Evolutionary conservation across 2,113 vertebrate genomes (phyloP).

Genomic region (Pogona vitticeps): DNA sequence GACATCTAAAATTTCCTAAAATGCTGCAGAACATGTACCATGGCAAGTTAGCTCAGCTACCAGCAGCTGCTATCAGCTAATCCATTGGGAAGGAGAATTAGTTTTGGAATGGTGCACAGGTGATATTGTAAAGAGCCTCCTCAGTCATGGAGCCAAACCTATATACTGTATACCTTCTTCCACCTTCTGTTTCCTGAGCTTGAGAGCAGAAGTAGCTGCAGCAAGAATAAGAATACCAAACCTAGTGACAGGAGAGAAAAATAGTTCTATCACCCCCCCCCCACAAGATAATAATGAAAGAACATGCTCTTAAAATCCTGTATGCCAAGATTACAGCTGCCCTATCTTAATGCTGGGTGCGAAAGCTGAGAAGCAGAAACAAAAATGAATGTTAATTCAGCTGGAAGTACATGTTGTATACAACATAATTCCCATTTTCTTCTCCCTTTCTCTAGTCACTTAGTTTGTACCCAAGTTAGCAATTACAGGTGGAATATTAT

Average conservation of each 20-base stretch:
- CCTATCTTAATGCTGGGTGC: neutral
- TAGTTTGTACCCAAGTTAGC: neutral
- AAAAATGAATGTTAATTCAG: slow-evolving; percentile 18
- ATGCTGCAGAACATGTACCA: neutral
- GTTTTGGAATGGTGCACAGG: neutral
- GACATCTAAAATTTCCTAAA: neutral
- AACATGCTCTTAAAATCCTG: neutral
- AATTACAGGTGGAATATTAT: slow-evolving; percentile 29
- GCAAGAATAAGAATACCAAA: neutral
- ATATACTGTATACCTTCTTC: neutral
- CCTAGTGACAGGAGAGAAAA: neutral
- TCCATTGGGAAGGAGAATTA: too few species aligned
- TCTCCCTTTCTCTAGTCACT: slow-evolving; percentile 28
- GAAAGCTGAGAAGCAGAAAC: neutral
- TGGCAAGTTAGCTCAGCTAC: neutral
- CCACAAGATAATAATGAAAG: neutral
- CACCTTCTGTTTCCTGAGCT: neutral
- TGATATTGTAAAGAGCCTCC: neutral
- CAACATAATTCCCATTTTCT: slow-evolving; percentile 17
- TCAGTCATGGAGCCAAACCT: neutral
- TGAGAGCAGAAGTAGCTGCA: neutral
- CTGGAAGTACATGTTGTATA: slow-evolving; percentile 26
- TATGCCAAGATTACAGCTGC: neutral
- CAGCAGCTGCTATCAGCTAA: neutral
- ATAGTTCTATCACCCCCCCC: too few species aligned